Conservation (phyloP, 64 coral and sea anemone species). For the Stichodactyla mertensii region DNA sequence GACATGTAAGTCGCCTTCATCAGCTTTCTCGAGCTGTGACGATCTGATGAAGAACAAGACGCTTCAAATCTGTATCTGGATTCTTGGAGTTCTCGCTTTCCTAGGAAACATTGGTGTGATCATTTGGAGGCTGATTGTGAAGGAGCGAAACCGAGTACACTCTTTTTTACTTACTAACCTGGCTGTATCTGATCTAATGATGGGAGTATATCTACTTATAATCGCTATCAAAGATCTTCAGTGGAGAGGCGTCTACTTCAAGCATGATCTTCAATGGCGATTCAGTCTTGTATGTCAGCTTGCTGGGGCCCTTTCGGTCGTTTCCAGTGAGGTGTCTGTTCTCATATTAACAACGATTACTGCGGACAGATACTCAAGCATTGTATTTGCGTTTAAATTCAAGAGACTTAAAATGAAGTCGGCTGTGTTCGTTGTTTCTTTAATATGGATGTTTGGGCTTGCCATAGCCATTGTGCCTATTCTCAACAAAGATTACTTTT, state of each 20-base stretch:
- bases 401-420: slow-evolving; percentile 9
- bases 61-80: slow-evolving; percentile 46
- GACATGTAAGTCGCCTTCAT: slow-evolving; percentile 17
- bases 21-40: slow-evolving; percentile 35
- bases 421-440: neutral
- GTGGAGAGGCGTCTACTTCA: slow-evolving; percentile 37
- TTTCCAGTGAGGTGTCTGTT: slow-evolving; percentile 31
- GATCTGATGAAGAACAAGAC: slow-evolving; percentile 30
- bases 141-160: slow-evolving; percentile 31
- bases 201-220: slow-evolving; percentile 42
- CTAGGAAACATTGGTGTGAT: slow-evolving; percentile 31
- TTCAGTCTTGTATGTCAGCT: neutral
- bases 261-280: slow-evolving; percentile 39
- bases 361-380: slow-evolving; percentile 22
- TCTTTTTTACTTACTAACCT: slow-evolving; percentile 37
- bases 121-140: slow-evolving; percentile 10
- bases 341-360: slow-evolving; percentile 30
- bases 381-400: slow-evolving; percentile 30
- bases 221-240: slow-evolving; percentile 44
- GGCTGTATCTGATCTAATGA: slow-evolving; percentile 28
- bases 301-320: slow-evolving; percentile 30
- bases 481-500: slow-evolving; percentile 1
- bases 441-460: slow-evolving; percentile 27
- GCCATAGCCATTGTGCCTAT: slow-evolving; percentile 10
- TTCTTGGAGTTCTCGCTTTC: slow-evolving; percentile 34